A percentile compares a stretch with the other conserved stretches of the same genome.
Evolutionary conservation across 2,113 vertebrate genomes (phyloP).

Genomic region (Micronycteris hirsuta): DNA sequence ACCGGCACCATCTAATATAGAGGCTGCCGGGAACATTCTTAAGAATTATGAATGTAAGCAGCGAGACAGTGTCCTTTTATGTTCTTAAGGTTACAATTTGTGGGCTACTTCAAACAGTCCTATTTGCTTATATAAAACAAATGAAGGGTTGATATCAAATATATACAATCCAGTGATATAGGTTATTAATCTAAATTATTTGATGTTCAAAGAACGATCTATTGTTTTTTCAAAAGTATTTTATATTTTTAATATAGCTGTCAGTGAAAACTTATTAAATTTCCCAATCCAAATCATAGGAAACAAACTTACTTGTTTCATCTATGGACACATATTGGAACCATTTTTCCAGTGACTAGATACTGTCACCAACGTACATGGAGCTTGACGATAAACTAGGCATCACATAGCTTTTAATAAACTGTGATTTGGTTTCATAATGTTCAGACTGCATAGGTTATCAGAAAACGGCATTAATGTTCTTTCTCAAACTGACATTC

Average conservation of each 20-base stretch:
- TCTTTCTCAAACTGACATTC: conserved; percentile 1
- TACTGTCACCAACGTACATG: neutral
- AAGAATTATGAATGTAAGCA: conserved; percentile 53
- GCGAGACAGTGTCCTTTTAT: conserved; percentile 53
- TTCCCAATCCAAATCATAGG: neutral
- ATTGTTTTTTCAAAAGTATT: neutral
- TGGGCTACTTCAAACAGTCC: conserved; percentile 52
- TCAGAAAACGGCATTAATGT: conserved; percentile 26
- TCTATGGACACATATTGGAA: neutral
- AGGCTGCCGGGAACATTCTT: conserved; percentile 31
- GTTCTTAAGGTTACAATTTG: conserved; percentile 63
- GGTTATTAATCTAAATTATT: conserved; percentile 26
- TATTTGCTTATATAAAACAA: conserved; percentile 70
- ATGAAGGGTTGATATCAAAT: conserved; percentile 53
- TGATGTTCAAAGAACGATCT: neutral
- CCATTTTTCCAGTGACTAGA: neutral
- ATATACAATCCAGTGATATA: conserved; percentile 27
- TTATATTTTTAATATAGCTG: neutral
- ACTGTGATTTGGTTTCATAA: neutral
- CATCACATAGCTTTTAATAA: neutral
- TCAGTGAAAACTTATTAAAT: neutral
- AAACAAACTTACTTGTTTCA: neutral
- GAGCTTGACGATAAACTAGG: neutral
- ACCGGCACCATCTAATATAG: conserved; percentile 50
- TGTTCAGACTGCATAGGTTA: neutral